Evolutionary conservation across 1,140 invertebrate genomes (phyloP), one percentile per base, ranked within the genome.

Genomic region (Aphis craccivora): DNA sequence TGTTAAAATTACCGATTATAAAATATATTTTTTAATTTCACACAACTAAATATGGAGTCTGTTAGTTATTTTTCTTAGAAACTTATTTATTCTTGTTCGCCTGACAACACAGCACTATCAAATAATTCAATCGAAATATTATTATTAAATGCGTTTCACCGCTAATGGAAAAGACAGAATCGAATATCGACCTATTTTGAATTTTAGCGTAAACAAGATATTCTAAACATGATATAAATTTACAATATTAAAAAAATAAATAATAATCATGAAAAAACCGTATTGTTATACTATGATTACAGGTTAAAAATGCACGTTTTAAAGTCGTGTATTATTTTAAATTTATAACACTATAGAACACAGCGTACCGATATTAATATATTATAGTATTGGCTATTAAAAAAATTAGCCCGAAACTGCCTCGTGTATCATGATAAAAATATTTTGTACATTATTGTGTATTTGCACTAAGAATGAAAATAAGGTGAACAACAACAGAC

Each of bases 41-140:
- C n/a, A n/a, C 18, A 87, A 51, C n/a, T n/a, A 88, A 51, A 88
- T 53, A n/a, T 35, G 20, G 45, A 88, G 9, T 18, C 20, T 20
- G 53, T 35, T 22, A n/a, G 45, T 51, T 43, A 30, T 25, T 51
- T 88, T 51, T 88, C 45, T 37, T 48, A 87, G 18, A 23, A 88
- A 89, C 6, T 23, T 55, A 89, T 40, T 55, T 89, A 89, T 89
- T 89, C 11, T 55, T 35, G 8, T 40, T 53, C 11, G 22, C 51
- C 23, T 89, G 48, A 89, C 48, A 89, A 37, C 45, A 51, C 43
- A 30, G 43, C 43, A 22, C 22, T 55, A 89, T 89, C 88, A 40
- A 55, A 89, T 89, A 40, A 89, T 55, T 40, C 4, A 20, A 88
- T 88, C n/a, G n/a, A 53, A 88, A 88, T 88, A 88, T 35, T 22